These are phyloP conservation scores for Diuraphis noxia DNA, from an alignment of 1,140 invertebrate species.

Conservation along the genomic window DNA sequence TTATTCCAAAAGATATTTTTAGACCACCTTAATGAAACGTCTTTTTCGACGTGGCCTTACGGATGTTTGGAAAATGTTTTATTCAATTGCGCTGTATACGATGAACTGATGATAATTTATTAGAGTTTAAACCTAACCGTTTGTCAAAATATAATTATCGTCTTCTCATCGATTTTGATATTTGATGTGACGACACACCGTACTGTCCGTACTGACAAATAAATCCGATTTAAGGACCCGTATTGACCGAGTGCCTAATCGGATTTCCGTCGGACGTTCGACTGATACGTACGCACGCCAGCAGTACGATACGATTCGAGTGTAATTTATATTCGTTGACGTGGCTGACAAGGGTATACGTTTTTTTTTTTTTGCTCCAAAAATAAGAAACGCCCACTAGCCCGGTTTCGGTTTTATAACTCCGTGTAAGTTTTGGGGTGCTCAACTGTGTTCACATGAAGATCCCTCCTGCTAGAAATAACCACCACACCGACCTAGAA, in stretches of 20 bases:
- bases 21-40: not conserved
- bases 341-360: too few relatives aligned
- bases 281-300: not conserved
- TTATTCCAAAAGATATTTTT: not conserved
- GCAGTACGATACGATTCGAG: not conserved
- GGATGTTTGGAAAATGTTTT: not conserved
- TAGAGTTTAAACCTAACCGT: not conserved
- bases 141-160: not conserved
- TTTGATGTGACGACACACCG: not conserved
- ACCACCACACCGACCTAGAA: not conserved
- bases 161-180: not conserved
- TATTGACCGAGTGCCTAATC: not conserved
- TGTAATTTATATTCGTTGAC: not conserved
- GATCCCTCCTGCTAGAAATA: not conserved
- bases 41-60: not conserved
- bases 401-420: not conserved
- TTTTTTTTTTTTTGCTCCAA: too few relatives aligned
- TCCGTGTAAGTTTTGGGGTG: not conserved
- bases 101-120: too few relatives aligned
- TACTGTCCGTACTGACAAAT: not conserved
- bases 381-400: not conserved
- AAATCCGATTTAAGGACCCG: not conserved
- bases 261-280: not conserved
- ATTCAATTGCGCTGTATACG: not conserved
- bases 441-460: not conserved